These are phyloP conservation scores for Carpatolechia fugitivella DNA, from an alignment of 2,888 invertebrate genomes.

Conservation along the genomic window DNA sequence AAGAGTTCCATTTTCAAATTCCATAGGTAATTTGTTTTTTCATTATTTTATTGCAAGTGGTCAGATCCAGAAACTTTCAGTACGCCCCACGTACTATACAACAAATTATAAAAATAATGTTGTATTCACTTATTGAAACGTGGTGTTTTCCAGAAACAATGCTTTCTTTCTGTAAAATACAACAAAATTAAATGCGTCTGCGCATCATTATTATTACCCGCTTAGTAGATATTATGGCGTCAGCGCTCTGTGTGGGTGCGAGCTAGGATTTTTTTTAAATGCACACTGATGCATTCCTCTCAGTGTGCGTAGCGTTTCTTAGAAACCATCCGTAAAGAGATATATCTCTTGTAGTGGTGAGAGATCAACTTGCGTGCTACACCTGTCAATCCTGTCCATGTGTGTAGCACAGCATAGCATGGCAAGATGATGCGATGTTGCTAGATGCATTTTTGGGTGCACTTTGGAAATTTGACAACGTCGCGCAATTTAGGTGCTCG, in stretches of 20 bases:
- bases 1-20: too few species aligned
- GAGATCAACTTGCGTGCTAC: constrained; percentile 41
- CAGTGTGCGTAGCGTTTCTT: constrained; percentile 47
- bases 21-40: too few species aligned
- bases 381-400: constrained; percentile 43
- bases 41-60: too few species aligned
- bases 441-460: constrained; percentile 64
- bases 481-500: constrained; percentile 59
- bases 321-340: constrained; percentile 42
- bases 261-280: constrained; percentile 49
- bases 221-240: too few species aligned
- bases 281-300: constrained; percentile 30
- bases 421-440: constrained; percentile 65
- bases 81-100: too few species aligned
- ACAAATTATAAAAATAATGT: too few species aligned
- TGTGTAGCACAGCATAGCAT: constrained; percentile 28
- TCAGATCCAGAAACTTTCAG: too few species aligned
- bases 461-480: constrained; percentile 71
- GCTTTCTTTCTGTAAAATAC: too few species aligned
- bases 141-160: too few species aligned
- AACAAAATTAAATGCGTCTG: constrained; percentile 30
- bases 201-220: constrained; percentile 54
- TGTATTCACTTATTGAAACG: too few species aligned
- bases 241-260: constrained; percentile 33
- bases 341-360: constrained; percentile 31